phyloP scores from a whole-genome alignment of 2,888 invertebrate genomes.

The Cheilosia scutellata region DNA sequence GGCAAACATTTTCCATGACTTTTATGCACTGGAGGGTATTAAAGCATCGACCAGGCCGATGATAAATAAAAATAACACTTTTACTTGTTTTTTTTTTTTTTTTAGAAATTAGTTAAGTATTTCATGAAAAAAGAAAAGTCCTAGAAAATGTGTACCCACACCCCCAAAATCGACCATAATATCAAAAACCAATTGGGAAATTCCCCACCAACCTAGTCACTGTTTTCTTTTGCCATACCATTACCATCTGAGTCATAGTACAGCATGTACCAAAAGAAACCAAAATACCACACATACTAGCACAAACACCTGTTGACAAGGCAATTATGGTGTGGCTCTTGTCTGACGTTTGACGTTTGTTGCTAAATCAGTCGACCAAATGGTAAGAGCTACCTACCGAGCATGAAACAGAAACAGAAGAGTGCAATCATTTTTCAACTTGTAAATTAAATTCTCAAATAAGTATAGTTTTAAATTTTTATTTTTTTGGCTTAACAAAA shows the following conservation, averaged over 20 bases:
- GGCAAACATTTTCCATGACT: no score
- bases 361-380: conserved; percentile 34
- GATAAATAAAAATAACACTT: no score
- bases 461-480: conserved; percentile 1
- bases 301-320: conserved; percentile 36
- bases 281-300: conserved; percentile 37
- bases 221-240: background rate
- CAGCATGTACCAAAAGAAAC: background rate
- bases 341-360: conserved; percentile 32
- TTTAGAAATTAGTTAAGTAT: background rate
- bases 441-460: conserved; percentile 32
- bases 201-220: conserved; percentile 19
- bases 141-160: background rate
- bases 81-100: no score
- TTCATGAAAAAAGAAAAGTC: background rate
- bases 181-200: conserved; percentile 5
- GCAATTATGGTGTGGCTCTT: background rate
- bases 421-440: conserved; percentile 35
- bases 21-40: no score
- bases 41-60: no score
- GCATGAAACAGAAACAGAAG: conserved; percentile 44
- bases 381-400: conserved; percentile 34
- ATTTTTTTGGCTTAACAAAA: conserved; percentile 2
- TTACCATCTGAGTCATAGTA: conserved; percentile 5
- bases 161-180: conserved; percentile 7